Conservation (phyloP, 2,797 vertebrate species). For the Sardinella longiceps region DNA sequence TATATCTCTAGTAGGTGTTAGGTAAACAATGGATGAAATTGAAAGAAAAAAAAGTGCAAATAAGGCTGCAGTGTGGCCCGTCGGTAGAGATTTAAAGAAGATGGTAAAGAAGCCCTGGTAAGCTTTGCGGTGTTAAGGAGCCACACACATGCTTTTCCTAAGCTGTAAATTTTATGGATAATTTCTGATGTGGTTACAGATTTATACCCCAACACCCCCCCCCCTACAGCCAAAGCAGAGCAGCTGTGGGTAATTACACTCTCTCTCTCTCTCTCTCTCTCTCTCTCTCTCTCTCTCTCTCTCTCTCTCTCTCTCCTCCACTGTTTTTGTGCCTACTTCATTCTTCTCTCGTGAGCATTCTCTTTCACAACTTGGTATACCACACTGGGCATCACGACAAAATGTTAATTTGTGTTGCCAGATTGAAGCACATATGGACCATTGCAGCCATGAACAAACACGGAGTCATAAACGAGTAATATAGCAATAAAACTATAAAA, state of each 20-base stretch:
- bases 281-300: conserved; percentile 39
- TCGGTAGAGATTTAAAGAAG: conserved; percentile 40
- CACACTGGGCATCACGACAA: neutral
- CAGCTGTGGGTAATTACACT: conserved; percentile 75
- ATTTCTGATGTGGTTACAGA: conserved; percentile 79
- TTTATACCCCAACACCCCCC: conserved; percentile 60
- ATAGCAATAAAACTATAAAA: conserved; percentile 25
- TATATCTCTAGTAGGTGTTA: neutral
- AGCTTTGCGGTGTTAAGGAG: conserved; percentile 64
- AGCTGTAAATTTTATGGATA: conserved; percentile 78
- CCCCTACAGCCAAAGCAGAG: conserved; percentile 58
- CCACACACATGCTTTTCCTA: conserved; percentile 74
- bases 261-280: conserved; percentile 46
- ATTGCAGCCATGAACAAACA: conserved; percentile 1
- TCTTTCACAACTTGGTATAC: neutral
- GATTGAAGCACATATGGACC: conserved; percentile 6
- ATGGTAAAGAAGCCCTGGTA: conserved; percentile 40
- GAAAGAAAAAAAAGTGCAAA: neutral
- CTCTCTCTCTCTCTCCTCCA: conserved; percentile 43
- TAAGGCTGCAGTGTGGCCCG: neutral
- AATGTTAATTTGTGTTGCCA: conserved; percentile 23
- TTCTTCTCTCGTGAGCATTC: neutral
- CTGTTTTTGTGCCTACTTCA: neutral
- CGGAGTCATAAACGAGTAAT: conserved; percentile 14
- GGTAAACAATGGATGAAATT: neutral